Conservation (phyloP, 2,113 vertebrate species). For the Tragulus kanchil region DNA sequence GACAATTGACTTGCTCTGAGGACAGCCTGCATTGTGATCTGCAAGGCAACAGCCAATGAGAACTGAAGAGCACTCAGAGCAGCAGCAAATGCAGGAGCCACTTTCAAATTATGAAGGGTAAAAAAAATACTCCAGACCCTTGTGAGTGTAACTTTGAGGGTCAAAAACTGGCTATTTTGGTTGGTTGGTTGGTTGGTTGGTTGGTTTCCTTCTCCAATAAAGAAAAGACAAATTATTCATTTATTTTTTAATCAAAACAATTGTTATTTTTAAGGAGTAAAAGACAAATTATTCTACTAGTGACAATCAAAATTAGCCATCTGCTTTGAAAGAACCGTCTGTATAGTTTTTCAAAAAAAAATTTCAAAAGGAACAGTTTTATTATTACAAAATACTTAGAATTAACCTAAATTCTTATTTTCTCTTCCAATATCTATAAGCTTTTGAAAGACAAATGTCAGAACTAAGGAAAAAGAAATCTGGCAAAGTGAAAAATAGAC, state of each 20-base stretch:
- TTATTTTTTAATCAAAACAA: slow-evolving; percentile 18
- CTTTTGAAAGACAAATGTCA: slow-evolving; percentile 22
- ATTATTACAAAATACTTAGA: slow-evolving; percentile 35
- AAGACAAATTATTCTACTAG: slow-evolving; percentile 1
- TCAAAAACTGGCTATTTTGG: too few relatives aligned
- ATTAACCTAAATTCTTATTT: not conserved
- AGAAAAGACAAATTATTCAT: slow-evolving; percentile 10
- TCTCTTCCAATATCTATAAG: not conserved
- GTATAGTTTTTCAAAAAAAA: not conserved
- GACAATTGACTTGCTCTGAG: slow-evolving; percentile 5
- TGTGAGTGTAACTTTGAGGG: slow-evolving; percentile 54
- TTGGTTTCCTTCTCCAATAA: not conserved
- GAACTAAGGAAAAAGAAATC: not conserved
- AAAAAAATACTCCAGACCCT: not conserved
- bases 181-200: not conserved
- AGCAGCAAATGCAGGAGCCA: slow-evolving; percentile 1
- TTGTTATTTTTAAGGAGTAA: slow-evolving; percentile 4
- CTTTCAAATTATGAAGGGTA: slow-evolving; percentile 48
- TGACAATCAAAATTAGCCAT: slow-evolving; percentile 45
- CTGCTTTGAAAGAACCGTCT: slow-evolving; percentile 31
- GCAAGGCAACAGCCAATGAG: slow-evolving; percentile 35
- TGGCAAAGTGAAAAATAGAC: not conserved
- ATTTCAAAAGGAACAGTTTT: not conserved
- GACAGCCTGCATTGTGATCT: slow-evolving; percentile 32
- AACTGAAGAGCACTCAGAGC: slow-evolving; percentile 30